Conservation (phyloP, 2,888 invertebrate genomes). For the Leptarthrus brevirostris region DNA sequence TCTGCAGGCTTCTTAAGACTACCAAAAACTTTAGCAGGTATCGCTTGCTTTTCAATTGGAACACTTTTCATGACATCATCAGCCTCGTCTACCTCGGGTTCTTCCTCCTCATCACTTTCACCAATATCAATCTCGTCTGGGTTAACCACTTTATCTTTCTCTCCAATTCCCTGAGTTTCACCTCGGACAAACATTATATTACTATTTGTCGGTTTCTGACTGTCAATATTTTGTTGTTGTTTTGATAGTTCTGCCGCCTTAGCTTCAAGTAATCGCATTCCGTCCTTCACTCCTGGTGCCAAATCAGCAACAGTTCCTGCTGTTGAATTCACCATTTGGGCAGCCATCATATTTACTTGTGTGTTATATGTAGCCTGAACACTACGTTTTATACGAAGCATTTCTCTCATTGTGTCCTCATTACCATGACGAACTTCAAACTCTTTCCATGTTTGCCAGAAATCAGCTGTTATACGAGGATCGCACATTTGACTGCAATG, state of each 20-base stretch:
- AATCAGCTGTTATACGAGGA: constrained; percentile 93
- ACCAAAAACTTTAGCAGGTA: constrained; percentile 94
- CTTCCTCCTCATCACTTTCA: constrained; percentile 73
- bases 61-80: constrained; percentile 73
- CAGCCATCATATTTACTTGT: constrained; percentile 99
- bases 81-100: constrained; percentile 70
- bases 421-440: constrained; percentile 99
- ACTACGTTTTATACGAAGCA: constrained; percentile 96
- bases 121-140: constrained; percentile 91
- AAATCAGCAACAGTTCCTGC: constrained; percentile 78
- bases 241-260: constrained; percentile 75
- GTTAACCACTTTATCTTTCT: constrained; percentile 78
- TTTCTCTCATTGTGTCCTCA: constrained; percentile 99
- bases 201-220: constrained; percentile 55
- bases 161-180: constrained; percentile 81
- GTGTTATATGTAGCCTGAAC: constrained; percentile 99
- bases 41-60: constrained; percentile 83
- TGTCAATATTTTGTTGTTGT: constrained; percentile 51
- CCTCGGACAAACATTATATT: constrained; percentile 90
- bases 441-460: constrained; percentile 99
- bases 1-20: constrained; percentile 69
- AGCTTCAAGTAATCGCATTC: constrained; percentile 89
- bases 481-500: constrained; percentile 99
- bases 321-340: constrained; percentile 90
- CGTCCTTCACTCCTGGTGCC: constrained; percentile 82